Base-by-base conservation (phyloP, 2,797 vertebrate species). In the Bucorvus abyssinicus region DNA sequence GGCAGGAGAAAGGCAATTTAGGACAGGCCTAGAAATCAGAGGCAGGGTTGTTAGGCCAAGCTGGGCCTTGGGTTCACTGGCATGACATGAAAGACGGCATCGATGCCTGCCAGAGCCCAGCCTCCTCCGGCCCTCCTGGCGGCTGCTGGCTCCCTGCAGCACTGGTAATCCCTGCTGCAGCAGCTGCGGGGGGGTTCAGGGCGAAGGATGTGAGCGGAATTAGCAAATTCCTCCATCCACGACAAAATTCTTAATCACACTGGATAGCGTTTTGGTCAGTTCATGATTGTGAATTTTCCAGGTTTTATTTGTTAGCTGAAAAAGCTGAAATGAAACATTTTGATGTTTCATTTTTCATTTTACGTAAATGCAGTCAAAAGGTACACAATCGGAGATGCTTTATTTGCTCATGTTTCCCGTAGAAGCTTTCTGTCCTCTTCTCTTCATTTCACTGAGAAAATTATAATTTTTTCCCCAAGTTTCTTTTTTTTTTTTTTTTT, bases 21-120 rank as follows among this genome's bases (percentile, higher is more conserved):
- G 83, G 77, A 79, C 44, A 84, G 69, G 55, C 50, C 76, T 61
- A 12, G 80, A 63, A 88, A 95, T 90, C 74, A 90, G 92, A 93
- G 77, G 59, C 80, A 32, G 55, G 12, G 74, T 18, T 93, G 85
- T 93, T 78, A 40, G 38, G 38, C 55, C 50, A 32, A 84, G 65
- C 74, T 52, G 93, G 50, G 47, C 75, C 65, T 60, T 91, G 79
- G 59, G 70, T 82, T 96, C 55, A 4, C 80, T 96, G 96, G 94
- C 91, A 86, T 0, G 1, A 73, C 74, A 91, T 90, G 69, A 95
- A 91, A 96, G 80, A 5, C 0, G 0, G 4, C 3, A 12, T 40
- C 17, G 26, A 57, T 89, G 88, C 69, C 78, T 71, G 49, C 74
- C 9, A 23, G 65, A 91, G 57, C 55, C 59, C 0, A 0, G 34